A percentile compares a stretch with the other conserved stretches of the same genome.
phyloP scores from a whole-genome alignment of 2,888 invertebrate genomes.

The Melinaea marsaeus region DNA sequence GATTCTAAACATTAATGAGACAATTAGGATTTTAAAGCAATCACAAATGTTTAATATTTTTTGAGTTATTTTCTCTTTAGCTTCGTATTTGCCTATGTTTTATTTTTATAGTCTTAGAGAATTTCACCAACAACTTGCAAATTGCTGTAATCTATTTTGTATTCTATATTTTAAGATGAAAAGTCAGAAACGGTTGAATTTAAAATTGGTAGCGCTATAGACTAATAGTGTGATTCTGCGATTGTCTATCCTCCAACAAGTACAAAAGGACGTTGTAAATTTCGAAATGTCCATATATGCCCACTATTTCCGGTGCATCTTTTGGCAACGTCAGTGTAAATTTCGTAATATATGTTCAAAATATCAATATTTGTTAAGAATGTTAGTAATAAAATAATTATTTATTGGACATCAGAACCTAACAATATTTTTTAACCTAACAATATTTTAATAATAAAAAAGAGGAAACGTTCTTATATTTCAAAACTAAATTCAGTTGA shows the following conservation, averaged over 20 bases:
- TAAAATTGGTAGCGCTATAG: slow-evolving; percentile 3
- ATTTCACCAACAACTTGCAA: too few species aligned
- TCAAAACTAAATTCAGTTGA: neutral
- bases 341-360: neutral
- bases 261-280: slow-evolving; percentile 13
- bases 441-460: too few species aligned
- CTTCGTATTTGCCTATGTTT: too few species aligned
- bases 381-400: neutral
- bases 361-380: neutral
- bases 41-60: neutral
- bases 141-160: neutral
- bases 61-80: too few species aligned
- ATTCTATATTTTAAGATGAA: slow-evolving; percentile 1
- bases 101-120: too few species aligned
- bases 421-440: too few species aligned
- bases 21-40: neutral
- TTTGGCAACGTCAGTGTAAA: neutral
- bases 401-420: neutral
- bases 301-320: neutral
- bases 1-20: too few species aligned
- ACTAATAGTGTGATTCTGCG: slow-evolving; percentile 13
- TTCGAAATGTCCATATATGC: slow-evolving; percentile 15
- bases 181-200: slow-evolving; percentile 1
- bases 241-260: slow-evolving; percentile 19
- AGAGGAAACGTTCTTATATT: too few species aligned